Conservation (phyloP, 2,113 vertebrate genomes). For the Equus przewalskii region DNA sequence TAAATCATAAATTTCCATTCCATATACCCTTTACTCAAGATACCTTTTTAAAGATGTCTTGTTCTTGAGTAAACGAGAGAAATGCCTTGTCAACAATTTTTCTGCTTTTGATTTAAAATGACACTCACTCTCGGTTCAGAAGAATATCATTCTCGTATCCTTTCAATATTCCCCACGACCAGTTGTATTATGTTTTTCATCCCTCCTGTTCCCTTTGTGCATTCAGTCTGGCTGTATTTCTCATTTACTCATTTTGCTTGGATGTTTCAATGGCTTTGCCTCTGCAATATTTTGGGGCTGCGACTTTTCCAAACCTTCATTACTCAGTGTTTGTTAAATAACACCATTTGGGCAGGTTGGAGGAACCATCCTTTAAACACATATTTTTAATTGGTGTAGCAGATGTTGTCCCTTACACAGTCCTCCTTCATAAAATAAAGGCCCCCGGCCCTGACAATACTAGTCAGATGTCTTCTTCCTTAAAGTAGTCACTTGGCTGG, state of each 20-base stretch:
- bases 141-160: not conserved
- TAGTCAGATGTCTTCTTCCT: conserved; percentile 49
- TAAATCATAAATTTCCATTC: conserved; percentile 2
- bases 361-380: not conserved
- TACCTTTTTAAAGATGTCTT: not conserved
- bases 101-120: conserved; percentile 36
- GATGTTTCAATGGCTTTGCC: not conserved
- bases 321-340: conserved; percentile 58
- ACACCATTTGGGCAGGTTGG: conserved; percentile 55
- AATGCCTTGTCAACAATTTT: not conserved
- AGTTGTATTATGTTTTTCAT: not conserved
- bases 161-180: not conserved
- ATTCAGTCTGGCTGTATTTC: conserved; percentile 39
- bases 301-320: conserved; percentile 48
- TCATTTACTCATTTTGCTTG: conserved; percentile 39
- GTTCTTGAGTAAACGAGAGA: not conserved
- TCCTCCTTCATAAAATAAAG: conserved; percentile 40
- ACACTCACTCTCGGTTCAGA: not conserved
- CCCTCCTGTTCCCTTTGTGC: conserved; percentile 44
- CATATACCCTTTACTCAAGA: not conserved
- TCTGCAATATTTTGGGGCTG: conserved; percentile 42
- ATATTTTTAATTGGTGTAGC: conserved; percentile 27
- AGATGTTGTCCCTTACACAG: conserved; percentile 42
- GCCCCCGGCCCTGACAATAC: not conserved
- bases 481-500: conserved; percentile 15